Base-by-base conservation (phyloP, 1,140 invertebrate species). In the Hyles vespertilio region DNA sequence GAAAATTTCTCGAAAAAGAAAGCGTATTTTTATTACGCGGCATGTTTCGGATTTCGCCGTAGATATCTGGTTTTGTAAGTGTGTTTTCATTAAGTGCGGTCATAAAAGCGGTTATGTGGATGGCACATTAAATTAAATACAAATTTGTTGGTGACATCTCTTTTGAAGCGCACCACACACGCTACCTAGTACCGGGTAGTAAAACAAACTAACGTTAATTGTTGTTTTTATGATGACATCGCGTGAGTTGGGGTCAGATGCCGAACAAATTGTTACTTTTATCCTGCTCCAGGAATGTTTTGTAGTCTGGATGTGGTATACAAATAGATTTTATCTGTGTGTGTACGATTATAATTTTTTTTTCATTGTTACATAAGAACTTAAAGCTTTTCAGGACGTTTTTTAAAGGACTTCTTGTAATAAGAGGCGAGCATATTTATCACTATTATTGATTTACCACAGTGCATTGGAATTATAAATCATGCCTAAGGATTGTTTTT, bases 181-280 rank as follows among this genome's bases (percentile, higher is more conserved):
- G 56, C 51, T 61, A 60, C 54, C 59, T 58, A 65, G 71, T 67
- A 68, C 57, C 66, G 63, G 60, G 72, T 66, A 65, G 66, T 82
- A 81, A 82, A 85, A 81, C 74, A 81, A 83, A 81, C 69, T 74
- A 67, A 75, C 53, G 71, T 81, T 83, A 80, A 85, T 85, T 80
- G 79, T 78, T 68, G 56, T 70, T 79, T 84, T 83, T 85, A 85
- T 77, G 77, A 80, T 72, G 69, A 62, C 72, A 78, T 84, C 67
- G 81, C 81, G 81, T 84, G 81, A 65, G 69, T 47, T 67, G 59
- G 66, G 71, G 73, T 77, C 70, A 72, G 59, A 69, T 72, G 64
- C 70, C 61, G 72, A 69, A 69, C 65, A 72, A 77, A 76, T 77
- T 79, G 73, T 77, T 67, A 61, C 52, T 62, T 57, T 62, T 54